Percentiles rank a stretch among this genome's conserved stretches.
phyloP scores from a whole-genome alignment of 2,113 vertebrate species.

The Gavia stellata region DNA sequence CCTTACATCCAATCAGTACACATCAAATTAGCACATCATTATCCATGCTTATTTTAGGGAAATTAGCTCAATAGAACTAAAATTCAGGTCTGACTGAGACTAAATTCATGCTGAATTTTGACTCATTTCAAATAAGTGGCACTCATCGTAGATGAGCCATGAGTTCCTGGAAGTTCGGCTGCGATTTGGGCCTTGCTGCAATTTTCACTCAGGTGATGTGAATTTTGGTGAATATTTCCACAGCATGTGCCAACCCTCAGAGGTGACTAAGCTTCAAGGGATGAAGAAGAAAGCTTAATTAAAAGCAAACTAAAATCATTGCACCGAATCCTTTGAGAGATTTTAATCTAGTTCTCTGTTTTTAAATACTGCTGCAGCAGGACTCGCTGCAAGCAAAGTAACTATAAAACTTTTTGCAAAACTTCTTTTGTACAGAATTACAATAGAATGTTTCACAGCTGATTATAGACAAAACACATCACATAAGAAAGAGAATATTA shows the following conservation, averaged over 20 bases:
- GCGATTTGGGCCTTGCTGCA: not conserved
- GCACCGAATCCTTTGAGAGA: not conserved
- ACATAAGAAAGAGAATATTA: not conserved
- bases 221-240: not conserved
- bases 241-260: not conserved
- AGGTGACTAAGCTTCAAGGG: not conserved
- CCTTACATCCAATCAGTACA: not conserved
- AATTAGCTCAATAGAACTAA: not conserved
- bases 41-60: not conserved
- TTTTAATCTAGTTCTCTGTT: not conserved
- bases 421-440: not conserved
- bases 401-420: not conserved
- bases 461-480: not conserved
- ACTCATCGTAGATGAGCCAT: accelerated
- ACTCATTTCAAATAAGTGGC: not conserved
- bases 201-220: not conserved
- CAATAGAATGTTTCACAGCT: not conserved
- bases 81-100: not conserved
- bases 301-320: not conserved
- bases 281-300: not conserved
- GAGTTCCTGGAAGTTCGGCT: not conserved
- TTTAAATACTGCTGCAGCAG: not conserved
- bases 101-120: not conserved
- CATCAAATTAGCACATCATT: not conserved
- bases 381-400: not conserved